Evolutionary conservation across 2,113 vertebrate species (phyloP), one percentile per base, ranked within the genome.

Genomic region (Leptocoma aspasia): DNA sequence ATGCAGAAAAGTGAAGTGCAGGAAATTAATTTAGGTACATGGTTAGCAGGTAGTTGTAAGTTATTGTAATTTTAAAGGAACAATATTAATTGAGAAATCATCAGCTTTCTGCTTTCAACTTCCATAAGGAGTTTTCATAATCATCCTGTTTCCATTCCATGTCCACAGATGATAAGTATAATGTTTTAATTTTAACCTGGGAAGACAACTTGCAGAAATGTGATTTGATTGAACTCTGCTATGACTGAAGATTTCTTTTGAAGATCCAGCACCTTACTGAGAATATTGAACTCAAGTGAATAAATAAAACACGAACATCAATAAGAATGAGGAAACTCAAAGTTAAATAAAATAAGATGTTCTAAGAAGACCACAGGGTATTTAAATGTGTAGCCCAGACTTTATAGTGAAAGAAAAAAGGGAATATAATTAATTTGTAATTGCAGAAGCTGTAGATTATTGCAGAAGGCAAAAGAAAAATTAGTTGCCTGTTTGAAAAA

Each of bases 221-320:
- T 63, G 59, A 65, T 83, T 87, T 95, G 77, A 95, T 82, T 96
- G 79, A 95, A 93, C 65, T 86, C 26, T 68, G 24, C 47, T 57
- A 28, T 84, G 75, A 66, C 37, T 69, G 87, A 94, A 92, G 50
- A 87, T 61, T 96, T 92, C 66, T 86, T 96, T 92, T 94, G 82
- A 95, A 96, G 61, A 72, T 61, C 80, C 75, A 94, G 26, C 26
- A 75, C 71, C 66, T 96, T 87, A 73, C 56, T 73, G 72, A 95
- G 52, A 76, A 89, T 92, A 95, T 76, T 94, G 84, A 94, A 90
- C 47, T 71, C 39, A 73, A 94, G 35, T 82, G 81, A 96, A 90
- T 95, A 97, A 97, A 93, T 95, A 94, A 96, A 95, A 85, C 13
- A 92, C 1, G 5, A 97, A 75, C 81, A 86, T 82, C 81, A 92